phyloP scores from a whole-genome alignment of 2,888 invertebrate species.

The Keiferia lycopersicella region DNA sequence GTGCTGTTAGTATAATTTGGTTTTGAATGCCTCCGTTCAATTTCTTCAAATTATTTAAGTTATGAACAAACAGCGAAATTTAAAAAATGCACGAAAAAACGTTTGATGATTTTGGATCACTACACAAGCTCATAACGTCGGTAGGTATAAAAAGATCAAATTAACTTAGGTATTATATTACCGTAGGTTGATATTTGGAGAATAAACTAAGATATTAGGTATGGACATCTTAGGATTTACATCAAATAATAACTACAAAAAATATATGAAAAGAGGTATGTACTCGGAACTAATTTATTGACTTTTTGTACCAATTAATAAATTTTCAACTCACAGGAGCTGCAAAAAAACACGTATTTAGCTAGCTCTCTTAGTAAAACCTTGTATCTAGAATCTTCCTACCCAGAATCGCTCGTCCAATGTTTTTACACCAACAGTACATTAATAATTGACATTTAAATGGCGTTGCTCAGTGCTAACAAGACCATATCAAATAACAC shows the following conservation, averaged over 20 bases:
- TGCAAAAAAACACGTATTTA: neutral
- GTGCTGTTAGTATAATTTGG: slow-evolving; percentile 56
- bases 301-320: too few relatives aligned
- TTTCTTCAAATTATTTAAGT: slow-evolving; percentile 33
- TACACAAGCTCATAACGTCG: neutral
- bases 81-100: neutral
- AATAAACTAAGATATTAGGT: too few relatives aligned
- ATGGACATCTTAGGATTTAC: too few relatives aligned
- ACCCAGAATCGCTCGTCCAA: slow-evolving; percentile 1
- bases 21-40: slow-evolving; percentile 52
- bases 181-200: too few relatives aligned
- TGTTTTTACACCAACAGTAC: slow-evolving; percentile 7
- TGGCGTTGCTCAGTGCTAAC: slow-evolving; percentile 53
- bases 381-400: neutral
- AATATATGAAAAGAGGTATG: too few relatives aligned
- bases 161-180: too few relatives aligned
- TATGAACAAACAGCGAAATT: neutral
- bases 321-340: too few relatives aligned
- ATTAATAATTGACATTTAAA: slow-evolving; percentile 57
- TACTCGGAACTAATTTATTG: too few relatives aligned
- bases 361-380: neutral
- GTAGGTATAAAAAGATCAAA: too few relatives aligned
- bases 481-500: slow-evolving; percentile 63
- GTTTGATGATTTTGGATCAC: neutral
- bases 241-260: too few relatives aligned